Evolutionary conservation across 1,140 invertebrate species (phyloP).

Genomic region (Magallana ariakensis): DNA sequence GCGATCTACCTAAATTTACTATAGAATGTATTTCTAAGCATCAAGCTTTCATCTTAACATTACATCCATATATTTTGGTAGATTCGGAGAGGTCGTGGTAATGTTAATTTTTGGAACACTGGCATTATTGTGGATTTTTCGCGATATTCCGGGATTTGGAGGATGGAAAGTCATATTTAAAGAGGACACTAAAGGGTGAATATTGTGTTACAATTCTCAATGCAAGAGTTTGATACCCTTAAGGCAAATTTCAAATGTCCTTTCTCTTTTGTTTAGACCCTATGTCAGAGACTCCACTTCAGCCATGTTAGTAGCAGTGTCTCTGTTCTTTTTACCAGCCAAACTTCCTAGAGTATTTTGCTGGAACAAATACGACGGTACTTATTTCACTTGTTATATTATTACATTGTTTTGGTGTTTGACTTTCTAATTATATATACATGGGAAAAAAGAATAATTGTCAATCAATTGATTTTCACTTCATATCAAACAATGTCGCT

Average conservation of each 20-base stretch:
- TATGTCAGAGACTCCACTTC: constrained; percentile 67
- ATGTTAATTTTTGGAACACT: constrained; percentile 88
- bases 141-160: constrained; percentile 89
- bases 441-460: no score
- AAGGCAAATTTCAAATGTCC: neutral
- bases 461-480: no score
- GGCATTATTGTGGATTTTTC: constrained; percentile 92
- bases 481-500: no score
- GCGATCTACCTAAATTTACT: no score
- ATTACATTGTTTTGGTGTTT: no score
- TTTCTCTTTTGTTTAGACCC: constrained; percentile 1
- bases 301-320: constrained; percentile 64
- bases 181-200: neutral
- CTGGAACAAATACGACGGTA: constrained; percentile 47
- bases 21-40: no score
- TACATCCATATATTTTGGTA: no score
- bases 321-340: constrained; percentile 65
- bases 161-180: constrained; percentile 84
- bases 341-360: constrained; percentile 60
- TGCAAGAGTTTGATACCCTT: neutral
- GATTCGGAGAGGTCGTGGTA: constrained; percentile 87
- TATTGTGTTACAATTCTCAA: neutral
- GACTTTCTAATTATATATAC: no score
- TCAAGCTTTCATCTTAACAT: no score
- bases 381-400: no score